These are phyloP conservation scores for Scopus umbretta DNA, from an alignment of 2,113 vertebrate genomes.

Conservation along the genomic window DNA sequence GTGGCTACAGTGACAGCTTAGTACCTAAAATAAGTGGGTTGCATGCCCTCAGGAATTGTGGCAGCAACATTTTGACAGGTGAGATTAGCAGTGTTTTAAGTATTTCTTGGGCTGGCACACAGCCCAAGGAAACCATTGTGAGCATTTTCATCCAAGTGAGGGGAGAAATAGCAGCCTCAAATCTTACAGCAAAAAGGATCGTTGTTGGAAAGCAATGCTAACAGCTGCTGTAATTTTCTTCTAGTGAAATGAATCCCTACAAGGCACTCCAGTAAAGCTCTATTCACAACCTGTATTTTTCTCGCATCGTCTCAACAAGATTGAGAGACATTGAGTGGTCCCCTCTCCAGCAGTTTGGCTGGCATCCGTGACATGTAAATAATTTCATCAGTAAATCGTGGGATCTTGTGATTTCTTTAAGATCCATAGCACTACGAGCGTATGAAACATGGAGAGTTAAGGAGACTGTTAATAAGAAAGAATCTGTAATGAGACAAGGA, in stretches of 20 bases:
- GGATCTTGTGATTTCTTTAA: background rate
- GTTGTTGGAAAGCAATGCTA: background rate
- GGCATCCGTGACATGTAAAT: background rate
- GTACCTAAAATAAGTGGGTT: background rate
- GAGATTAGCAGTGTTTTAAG: background rate
- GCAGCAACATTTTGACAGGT: background rate
- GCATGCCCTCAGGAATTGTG: background rate
- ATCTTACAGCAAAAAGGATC: background rate
- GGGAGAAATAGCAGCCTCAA: background rate
- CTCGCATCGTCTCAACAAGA: background rate
- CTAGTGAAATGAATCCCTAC: background rate
- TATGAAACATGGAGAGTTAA: background rate
- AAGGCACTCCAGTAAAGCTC: background rate
- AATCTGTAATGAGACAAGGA: background rate
- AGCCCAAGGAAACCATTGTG: fast-evolving
- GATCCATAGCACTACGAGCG: background rate
- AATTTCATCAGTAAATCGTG: background rate
- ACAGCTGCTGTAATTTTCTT: background rate
- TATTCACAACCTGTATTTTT: background rate
- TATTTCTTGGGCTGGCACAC: background rate
- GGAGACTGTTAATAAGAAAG: background rate
- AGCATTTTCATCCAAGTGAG: background rate
- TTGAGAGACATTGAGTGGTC: background rate
- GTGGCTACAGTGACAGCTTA: background rate
- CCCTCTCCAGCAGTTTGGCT: background rate